phyloP scores from a whole-genome alignment of 2,888 invertebrate species.

The Slavum lentiscoides region DNA sequence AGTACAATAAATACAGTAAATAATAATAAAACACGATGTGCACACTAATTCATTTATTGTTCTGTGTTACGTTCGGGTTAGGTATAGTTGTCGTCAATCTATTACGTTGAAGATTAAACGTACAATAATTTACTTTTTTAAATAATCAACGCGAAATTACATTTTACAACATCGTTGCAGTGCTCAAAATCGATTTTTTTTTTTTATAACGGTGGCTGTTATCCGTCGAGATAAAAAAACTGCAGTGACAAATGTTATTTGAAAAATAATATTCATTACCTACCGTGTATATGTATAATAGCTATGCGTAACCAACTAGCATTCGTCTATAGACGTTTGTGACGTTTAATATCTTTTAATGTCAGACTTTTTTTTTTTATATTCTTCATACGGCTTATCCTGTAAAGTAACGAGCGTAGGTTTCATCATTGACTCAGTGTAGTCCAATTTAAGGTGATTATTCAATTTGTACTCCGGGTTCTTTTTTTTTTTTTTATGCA shows the following conservation, averaged over 20 bases:
- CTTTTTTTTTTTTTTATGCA: constrained; percentile 23
- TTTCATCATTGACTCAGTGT: constrained; percentile 45
- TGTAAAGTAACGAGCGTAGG: constrained; percentile 35
- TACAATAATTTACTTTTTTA: too few relatives aligned
- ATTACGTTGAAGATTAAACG: too few relatives aligned
- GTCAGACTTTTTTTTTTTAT: constrained; percentile 5
- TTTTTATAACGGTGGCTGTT: too few relatives aligned
- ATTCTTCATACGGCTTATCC: constrained; percentile 24
- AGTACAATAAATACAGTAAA: too few relatives aligned
- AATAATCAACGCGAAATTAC: too few relatives aligned
- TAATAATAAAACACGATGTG: too few relatives aligned
- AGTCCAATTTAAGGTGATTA: constrained; percentile 52
- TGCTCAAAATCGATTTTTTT: constrained; percentile 18
- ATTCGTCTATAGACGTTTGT: constrained; percentile 18
- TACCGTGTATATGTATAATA: neutral
- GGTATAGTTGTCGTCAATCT: too few relatives aligned
- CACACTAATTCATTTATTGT: too few relatives aligned
- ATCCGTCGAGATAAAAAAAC: constrained; percentile 16
- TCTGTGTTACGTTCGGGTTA: too few relatives aligned
- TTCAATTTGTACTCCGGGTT: constrained; percentile 38
- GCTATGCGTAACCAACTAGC: neutral
- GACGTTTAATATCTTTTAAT: constrained; percentile 22
- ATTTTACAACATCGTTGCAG: neutral
- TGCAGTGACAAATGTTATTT: neutral
- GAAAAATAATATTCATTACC: constrained; percentile 3